These are phyloP conservation scores for Calliopsis andreniformis DNA, from an alignment of 1,140 invertebrate genomes.

Conservation along the genomic window DNA sequence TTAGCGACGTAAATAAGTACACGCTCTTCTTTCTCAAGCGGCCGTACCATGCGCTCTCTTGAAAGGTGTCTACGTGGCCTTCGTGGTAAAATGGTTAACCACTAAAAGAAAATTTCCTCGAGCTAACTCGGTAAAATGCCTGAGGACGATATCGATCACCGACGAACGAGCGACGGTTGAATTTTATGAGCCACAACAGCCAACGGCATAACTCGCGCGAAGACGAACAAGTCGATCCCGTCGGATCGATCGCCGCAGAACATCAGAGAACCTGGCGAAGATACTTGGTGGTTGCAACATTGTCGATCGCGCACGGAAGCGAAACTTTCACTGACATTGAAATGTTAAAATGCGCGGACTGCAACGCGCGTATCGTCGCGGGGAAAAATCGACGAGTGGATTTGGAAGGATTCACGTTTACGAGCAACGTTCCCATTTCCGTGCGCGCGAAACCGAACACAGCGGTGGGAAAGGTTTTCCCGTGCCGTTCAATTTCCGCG, in stretches of 20 bases:
- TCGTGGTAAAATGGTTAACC: neutral
- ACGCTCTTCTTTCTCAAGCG: no score
- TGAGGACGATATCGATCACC: neutral
- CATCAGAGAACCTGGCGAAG: neutral
- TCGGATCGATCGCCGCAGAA: neutral
- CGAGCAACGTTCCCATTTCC: conserved; percentile 60
- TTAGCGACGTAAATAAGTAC: no score
- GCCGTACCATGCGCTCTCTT: neutral
- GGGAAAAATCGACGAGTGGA: conserved; percentile 46
- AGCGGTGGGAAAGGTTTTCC: conserved; percentile 47
- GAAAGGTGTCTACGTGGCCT: neutral
- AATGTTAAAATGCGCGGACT: neutral
- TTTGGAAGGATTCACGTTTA: conserved; percentile 54
- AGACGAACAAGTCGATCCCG: neutral
- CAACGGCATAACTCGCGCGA: neutral
- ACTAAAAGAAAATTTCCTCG: neutral
- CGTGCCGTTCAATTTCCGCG: conserved; percentile 62
- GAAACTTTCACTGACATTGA: neutral
- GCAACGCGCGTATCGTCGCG: neutral
- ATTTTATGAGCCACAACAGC: neutral
- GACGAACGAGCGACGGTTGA: neutral
- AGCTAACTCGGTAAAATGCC: neutral
- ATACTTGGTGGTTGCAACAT: no score
- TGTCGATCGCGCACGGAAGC: no score
- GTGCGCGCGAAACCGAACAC: conserved; percentile 19